These are phyloP conservation scores for Arenaria interpres DNA, from an alignment of 2,113 vertebrate species.

Conservation along the genomic window DNA sequence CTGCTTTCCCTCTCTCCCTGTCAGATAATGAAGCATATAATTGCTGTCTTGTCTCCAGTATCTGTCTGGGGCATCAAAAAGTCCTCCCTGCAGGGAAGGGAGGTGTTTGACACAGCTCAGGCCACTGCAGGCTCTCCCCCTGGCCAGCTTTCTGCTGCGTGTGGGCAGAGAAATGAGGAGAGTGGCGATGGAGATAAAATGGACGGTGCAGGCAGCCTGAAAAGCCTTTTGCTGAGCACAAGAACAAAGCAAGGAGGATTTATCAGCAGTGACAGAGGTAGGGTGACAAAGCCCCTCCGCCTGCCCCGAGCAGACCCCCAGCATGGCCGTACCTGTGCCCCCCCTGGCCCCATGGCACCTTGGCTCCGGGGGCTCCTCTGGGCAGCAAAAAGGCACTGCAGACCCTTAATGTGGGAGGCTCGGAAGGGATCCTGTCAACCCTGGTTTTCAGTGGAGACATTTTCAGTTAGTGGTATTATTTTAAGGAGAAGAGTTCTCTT, in stretches of 20 bases:
- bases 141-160: neutral
- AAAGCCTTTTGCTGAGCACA: neutral
- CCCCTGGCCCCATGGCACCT: rapidly evolving
- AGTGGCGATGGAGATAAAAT: neutral
- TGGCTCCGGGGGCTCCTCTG: rapidly evolving
- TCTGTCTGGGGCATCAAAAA: slow-evolving; percentile 42
- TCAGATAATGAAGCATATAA: slow-evolving; percentile 27
- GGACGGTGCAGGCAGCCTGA: neutral
- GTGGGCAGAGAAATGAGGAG: neutral
- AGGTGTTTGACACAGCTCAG: slow-evolving; percentile 18
- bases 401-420: neutral
- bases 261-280: neutral
- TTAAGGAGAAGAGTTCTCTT: neutral
- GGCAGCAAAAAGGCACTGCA: neutral
- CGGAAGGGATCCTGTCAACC: neutral
- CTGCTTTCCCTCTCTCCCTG: neutral
- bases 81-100: neutral
- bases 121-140: neutral
- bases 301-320: neutral
- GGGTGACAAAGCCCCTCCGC: neutral
- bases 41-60: slow-evolving; percentile 35
- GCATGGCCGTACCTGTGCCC: rapidly evolving
- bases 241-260: neutral
- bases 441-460: neutral
- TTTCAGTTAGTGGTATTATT: neutral